phyloP scores from a whole-genome alignment of 2,888 invertebrate species.

The Drosophila tripunctata region DNA sequence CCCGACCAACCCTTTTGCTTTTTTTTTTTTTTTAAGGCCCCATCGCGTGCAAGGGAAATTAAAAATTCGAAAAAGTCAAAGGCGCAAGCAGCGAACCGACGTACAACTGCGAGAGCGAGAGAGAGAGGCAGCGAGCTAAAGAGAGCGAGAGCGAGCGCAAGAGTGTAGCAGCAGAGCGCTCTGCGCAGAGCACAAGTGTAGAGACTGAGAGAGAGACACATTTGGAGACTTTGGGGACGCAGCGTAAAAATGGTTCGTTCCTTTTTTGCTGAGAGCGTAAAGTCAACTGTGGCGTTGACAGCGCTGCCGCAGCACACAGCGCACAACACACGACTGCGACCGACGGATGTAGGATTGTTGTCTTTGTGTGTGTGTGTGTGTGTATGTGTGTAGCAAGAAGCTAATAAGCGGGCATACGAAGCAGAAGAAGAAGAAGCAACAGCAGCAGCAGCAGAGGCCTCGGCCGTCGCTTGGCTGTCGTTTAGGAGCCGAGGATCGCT shows the following conservation, averaged over 20 bases:
- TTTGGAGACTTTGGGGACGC: constrained; percentile 71
- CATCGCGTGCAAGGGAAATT: constrained; percentile 75
- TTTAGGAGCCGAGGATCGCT: constrained; percentile 76
- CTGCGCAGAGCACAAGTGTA: constrained; percentile 39
- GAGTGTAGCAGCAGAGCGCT: constrained; percentile 12
- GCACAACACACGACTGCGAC: constrained; percentile 46
- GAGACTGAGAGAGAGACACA: constrained; percentile 30
- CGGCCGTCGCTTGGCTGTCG: constrained; percentile 60
- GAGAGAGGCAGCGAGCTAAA: constrained; percentile 3
- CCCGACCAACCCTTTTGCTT: background rate
- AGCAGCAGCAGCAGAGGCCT: constrained; percentile 54
- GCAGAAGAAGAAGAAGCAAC: constrained; percentile 58
- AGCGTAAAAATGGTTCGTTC: constrained; percentile 54
- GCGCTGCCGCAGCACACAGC: constrained; percentile 34
- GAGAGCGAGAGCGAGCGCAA: constrained; percentile 31
- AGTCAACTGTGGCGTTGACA: constrained; percentile 40
- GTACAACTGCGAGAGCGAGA: constrained; percentile 20
- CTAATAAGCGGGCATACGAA: constrained; percentile 63
- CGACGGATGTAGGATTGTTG: constrained; percentile 75
- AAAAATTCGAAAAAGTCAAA: constrained; percentile 79
- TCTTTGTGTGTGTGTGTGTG: constrained; percentile 18
- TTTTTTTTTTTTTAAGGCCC: constrained; percentile 17
- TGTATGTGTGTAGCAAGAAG: constrained; percentile 51
- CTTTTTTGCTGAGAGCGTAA: constrained; percentile 65
- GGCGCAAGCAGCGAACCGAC: constrained; percentile 65